Base-by-base conservation (phyloP, 2,888 invertebrate species). In the Papilio protenor region DNA sequence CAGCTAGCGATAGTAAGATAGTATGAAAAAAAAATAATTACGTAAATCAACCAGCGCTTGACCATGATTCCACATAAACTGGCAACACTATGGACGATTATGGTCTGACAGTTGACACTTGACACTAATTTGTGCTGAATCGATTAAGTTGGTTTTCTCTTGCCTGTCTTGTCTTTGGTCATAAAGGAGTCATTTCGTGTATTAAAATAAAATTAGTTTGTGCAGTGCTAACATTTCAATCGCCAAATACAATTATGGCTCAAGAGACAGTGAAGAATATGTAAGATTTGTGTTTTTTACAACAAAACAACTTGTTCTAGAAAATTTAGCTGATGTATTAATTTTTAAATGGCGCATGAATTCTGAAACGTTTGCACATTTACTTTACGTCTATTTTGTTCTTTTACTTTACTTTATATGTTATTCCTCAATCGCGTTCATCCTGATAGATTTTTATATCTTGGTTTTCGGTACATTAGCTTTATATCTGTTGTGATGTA, bases 181-280 rank as follows among this genome's bases (percentile, higher is more conserved):
- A 40, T 64, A 16, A 64, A 64, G 40, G 33, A 40, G 40, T 66
- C 11, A 66, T 40, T 66, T 40, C n/a, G n/a, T 66, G 40, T 40
- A 16, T 14, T 61, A 16, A 61, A 61, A 1, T 5, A 27, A 61
- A 66, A 66, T 6, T 40, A 11, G 10, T 18, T 40, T 66, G 40
- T 40, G 40, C 66, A 40, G 55, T 55, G 21, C 12, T 64, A 64
- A 47, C 6, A 33, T 49, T 74, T 61, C 10, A 49, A 64, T 5
- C 12, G 40, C 40, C 21, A 40, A 49, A 59, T 33, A 21, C 27
- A 6, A 71, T 40, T 2, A 78, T 78, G 78, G 75, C 76, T 45
- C 71, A 75, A 23, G 74, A 78, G 14, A 72, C 76, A 23, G 21
- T 78, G 47, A 78, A 80, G 75, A 76, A 80, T 73, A 80, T 76